Percentiles rank a stretch among this genome's conserved stretches.
phyloP scores from a whole-genome alignment of 2,797 vertebrate genomes.

The Protonibea diacanthus region DNA sequence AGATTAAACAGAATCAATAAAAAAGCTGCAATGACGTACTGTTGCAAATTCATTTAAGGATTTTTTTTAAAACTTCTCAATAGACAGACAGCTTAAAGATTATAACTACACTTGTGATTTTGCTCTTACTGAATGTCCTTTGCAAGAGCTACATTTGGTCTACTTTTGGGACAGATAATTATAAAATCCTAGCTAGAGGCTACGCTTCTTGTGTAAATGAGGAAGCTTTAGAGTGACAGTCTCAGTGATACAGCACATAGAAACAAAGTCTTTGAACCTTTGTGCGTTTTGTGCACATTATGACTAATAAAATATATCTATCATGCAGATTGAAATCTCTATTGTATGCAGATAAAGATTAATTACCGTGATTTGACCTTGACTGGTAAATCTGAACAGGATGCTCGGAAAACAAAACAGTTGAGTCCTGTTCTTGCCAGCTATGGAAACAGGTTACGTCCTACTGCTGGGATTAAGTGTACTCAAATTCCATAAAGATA shows the following conservation, averaged over 20 bases:
- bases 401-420: conserved; percentile 11
- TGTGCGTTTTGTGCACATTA: neutral
- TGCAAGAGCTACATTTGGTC: conserved; percentile 10
- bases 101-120: neutral
- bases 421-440: neutral
- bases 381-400: neutral
- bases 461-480: neutral
- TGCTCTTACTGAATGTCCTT: neutral
- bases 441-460: neutral
- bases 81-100: neutral
- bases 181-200: conserved; percentile 15
- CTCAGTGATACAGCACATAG: neutral
- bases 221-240: neutral
- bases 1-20: conserved; percentile 12
- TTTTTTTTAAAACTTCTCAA: neutral
- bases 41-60: neutral
- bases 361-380: neutral
- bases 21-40: neutral
- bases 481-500: neutral
- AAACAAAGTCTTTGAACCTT: neutral
- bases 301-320: neutral
- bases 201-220: neutral
- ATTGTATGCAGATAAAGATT: neutral
- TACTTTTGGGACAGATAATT: conserved; percentile 18
- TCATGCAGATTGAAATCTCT: neutral